phyloP scores from a whole-genome alignment of 2,888 invertebrate species.

The Unio delphinus region DNA sequence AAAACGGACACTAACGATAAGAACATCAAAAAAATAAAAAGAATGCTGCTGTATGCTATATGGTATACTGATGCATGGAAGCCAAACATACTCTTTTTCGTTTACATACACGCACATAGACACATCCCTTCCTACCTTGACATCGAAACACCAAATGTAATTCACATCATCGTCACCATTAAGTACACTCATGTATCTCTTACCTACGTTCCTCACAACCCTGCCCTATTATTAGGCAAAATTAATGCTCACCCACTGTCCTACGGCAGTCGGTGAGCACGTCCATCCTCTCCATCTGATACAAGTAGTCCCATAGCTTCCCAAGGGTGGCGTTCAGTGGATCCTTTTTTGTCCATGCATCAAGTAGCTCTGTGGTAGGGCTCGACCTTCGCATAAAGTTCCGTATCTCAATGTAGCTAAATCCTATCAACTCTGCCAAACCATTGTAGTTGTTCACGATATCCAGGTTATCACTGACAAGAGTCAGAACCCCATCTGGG shows the following conservation, averaged over 20 bases:
- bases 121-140: no score
- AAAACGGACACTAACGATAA: no score
- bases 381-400: slow-evolving; percentile 20
- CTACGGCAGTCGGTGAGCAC: slow-evolving; percentile 28
- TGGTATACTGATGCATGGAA: no score
- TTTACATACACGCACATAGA: no score
- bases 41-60: no score
- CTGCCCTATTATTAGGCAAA: neutral
- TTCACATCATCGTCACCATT: neutral
- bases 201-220: no score
- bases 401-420: slow-evolving; percentile 26
- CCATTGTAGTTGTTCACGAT: slow-evolving; percentile 31
- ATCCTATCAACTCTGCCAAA: slow-evolving; percentile 34
- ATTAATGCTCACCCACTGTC: slow-evolving; percentile 26
- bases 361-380: slow-evolving; percentile 25
- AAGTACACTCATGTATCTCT: neutral
- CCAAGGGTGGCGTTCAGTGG: slow-evolving; percentile 20
- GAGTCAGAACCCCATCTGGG: slow-evolving; percentile 17
- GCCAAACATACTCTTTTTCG: no score
- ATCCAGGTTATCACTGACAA: slow-evolving; percentile 16
- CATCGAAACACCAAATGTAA: neutral
- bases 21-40: no score
- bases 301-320: slow-evolving; percentile 24
- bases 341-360: slow-evolving; percentile 22
- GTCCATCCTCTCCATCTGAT: slow-evolving; percentile 29